Evolutionary conservation across 2,797 vertebrate species (phyloP), one percentile per base, ranked within the genome.

Genomic region (Parauchenoglanis punctatus): DNA sequence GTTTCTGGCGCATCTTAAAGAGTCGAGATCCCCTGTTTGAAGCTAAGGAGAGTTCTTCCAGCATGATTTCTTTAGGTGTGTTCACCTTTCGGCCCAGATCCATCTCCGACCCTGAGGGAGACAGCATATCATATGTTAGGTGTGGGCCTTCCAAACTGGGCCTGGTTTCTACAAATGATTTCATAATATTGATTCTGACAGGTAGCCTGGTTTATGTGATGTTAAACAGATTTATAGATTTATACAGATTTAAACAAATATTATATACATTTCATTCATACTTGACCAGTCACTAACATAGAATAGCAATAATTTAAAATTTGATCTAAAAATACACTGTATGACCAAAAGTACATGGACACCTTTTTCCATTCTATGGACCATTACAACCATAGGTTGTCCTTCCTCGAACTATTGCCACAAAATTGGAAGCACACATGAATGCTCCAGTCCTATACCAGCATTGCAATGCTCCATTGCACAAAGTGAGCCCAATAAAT

Each of bases 1-100:
- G 97, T 89, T 95, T 95, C 95, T 99, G 98, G 18, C 98, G 96
- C 95, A 96, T 97, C 94, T 98, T 98, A 93, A 99, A 99, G 63
- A 99, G 97, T 31, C 97, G 95, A 87, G 98, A 97, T 1, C 98
- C 98, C 73, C 98, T 96, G 93, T 99, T 99, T 89, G 96, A 96
- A 85, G 96, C 92, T 0, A 97, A 94, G 0, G 98, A 98, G 65
- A 99, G 89, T 91, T 99, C 98, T 84, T 99, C 98, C 91, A 99
- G 92, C 98, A 99, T 99, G 94, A 99, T 99, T 89, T 99, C 98
- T 91, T 96, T 97, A 23, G 98, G 98, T 0, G 95, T 93, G 85
- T 95, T 98, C 92, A 98, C 93, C 92, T 99, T 99, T 93, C 96
- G 98, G 12, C 98, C 98, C 63, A 98, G 95, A 92, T 98, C 96